phyloP scores from a whole-genome alignment of 2,888 invertebrate species.

The Aproaerema taeniolella region DNA sequence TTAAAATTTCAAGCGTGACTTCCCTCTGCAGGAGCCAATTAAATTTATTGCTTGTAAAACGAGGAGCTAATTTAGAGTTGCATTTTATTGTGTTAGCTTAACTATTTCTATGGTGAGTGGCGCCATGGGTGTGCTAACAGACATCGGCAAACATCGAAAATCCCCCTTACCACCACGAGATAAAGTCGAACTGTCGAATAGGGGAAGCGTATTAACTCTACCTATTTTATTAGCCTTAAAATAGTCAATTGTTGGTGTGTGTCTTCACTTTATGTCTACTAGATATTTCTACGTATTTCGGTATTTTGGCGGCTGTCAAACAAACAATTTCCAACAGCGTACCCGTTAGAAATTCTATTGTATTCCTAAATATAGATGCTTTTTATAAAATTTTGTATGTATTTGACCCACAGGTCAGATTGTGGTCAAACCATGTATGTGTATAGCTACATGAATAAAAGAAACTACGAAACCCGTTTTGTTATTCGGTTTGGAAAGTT shows the following conservation, averaged over 20 bases:
- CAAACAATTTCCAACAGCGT: too few relatives aligned
- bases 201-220: neutral
- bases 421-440: neutral
- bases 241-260: constrained; percentile 29
- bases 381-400: too few relatives aligned
- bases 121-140: constrained; percentile 45
- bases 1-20: constrained; percentile 59
- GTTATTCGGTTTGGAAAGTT: neutral
- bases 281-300: too few relatives aligned
- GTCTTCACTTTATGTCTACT: constrained; percentile 10
- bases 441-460: too few relatives aligned
- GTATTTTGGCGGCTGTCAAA: too few relatives aligned
- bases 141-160: neutral
- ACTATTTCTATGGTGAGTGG: constrained; percentile 55
- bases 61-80: constrained; percentile 73
- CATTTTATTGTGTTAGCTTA: constrained; percentile 73
- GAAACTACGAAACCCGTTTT: neutral
- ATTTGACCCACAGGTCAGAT: too few relatives aligned
- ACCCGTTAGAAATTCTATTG: too few relatives aligned
- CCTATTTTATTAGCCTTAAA: constrained; percentile 37
- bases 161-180: too few relatives aligned
- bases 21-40: constrained; percentile 57
- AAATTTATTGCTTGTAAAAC: constrained; percentile 76
- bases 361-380: too few relatives aligned
- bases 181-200: too few relatives aligned